These are phyloP conservation scores for Cotesia glomerata DNA, from an alignment of 1,140 invertebrate species.

Conservation along the genomic window DNA sequence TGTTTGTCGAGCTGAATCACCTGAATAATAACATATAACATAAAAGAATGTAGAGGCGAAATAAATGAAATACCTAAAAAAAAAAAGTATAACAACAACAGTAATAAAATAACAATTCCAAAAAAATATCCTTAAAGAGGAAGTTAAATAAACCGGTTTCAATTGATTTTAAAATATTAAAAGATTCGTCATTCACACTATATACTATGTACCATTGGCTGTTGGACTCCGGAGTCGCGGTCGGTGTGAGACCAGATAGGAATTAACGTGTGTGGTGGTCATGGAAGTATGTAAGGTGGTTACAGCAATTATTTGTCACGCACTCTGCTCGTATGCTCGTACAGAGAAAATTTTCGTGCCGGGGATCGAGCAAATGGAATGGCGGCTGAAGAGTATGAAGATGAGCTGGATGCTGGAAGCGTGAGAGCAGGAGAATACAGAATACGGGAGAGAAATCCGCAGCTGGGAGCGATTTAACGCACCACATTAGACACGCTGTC, in stretches of 20 bases:
- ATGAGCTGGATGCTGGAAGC: too few relatives aligned
- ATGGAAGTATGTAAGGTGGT: background rate
- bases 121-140: background rate
- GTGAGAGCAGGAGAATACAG: background rate
- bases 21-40: background rate
- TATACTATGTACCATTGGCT: too few relatives aligned
- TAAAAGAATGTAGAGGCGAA: background rate
- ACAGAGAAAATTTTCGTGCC: background rate
- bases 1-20: conserved; percentile 13
- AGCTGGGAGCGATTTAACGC: conserved; percentile 15
- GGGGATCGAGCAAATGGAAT: background rate
- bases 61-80: background rate
- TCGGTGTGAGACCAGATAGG: too few relatives aligned
- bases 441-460: conserved; percentile 11
- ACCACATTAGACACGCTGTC: conserved; percentile 19
- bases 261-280: too few relatives aligned
- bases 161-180: background rate
- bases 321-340: background rate
- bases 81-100: background rate
- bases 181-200: background rate
- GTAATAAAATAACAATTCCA: too few relatives aligned
- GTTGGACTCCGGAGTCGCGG: too few relatives aligned
- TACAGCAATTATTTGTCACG: conserved; percentile 6
- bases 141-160: conserved; percentile 2
- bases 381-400: background rate